Evolutionary conservation across 2,797 vertebrate species (phyloP).

Genomic region (Argyrosomus regius): DNA sequence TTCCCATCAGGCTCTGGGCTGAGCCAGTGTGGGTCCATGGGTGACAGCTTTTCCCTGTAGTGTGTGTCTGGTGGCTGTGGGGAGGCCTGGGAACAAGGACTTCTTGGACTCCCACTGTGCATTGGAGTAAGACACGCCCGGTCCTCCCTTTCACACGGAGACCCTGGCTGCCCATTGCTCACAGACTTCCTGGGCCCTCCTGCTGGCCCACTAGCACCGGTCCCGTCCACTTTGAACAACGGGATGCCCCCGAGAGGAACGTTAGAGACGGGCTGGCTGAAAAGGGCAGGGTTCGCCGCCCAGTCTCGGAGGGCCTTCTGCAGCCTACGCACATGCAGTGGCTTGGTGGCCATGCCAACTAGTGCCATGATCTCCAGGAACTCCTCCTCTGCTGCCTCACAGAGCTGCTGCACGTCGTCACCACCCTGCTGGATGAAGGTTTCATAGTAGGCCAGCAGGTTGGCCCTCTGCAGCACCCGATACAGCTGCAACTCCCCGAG

Average conservation of each 20-base stretch:
- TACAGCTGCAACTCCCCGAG: constrained; percentile 98
- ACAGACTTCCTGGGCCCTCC: constrained; percentile 86
- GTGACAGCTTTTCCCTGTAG: constrained; percentile 88
- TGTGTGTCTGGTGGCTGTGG: constrained; percentile 89
- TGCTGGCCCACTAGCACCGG: constrained; percentile 63
- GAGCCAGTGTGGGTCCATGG: constrained; percentile 92
- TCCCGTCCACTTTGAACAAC: constrained; percentile 92
- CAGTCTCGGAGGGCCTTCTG: constrained; percentile 97
- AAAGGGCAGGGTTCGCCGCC: constrained; percentile 95
- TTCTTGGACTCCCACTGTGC: constrained; percentile 89
- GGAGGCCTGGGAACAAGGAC: constrained; percentile 92
- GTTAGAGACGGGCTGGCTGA: constrained; percentile 91
- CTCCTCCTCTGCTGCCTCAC: constrained; percentile 97
- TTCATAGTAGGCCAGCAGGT: constrained; percentile 97
- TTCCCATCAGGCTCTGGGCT: constrained; percentile 89
- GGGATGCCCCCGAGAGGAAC: constrained; percentile 92
- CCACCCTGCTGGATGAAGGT: constrained; percentile 99
- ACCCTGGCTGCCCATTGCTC: constrained; percentile 94
- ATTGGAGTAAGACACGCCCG: constrained; percentile 86
- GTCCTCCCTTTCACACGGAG: constrained; percentile 87
- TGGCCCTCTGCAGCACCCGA: constrained; percentile 95
- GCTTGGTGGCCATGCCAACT: constrained; percentile 99
- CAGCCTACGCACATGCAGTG: constrained; percentile 95
- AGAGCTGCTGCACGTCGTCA: constrained; percentile 97
- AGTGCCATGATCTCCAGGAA: constrained; percentile 99